phyloP scores from a whole-genome alignment of 2,888 invertebrate genomes.

The Colletes collaris region DNA sequence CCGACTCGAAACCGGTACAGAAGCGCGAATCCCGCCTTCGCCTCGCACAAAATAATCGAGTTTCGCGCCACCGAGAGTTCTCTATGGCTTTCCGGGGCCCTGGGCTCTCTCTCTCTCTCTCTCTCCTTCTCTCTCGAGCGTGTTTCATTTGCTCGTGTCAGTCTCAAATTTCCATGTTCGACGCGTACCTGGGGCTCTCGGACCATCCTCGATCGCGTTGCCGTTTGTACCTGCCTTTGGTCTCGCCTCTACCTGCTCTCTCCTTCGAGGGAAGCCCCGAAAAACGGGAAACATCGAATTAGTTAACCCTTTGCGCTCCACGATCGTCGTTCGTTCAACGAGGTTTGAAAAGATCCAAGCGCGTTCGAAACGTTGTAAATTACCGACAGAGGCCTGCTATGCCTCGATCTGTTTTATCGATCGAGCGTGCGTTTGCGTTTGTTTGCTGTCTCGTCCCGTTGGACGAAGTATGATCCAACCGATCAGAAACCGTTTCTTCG shows the following conservation, averaged over 20 bases:
- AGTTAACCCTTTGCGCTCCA: no score
- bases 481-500: no score
- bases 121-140: not conserved
- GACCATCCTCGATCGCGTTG: slow-evolving; percentile 1
- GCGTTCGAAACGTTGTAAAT: no score
- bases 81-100: slow-evolving; percentile 41
- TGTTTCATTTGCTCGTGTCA: slow-evolving; percentile 56
- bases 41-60: slow-evolving; percentile 58
- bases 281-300: not conserved
- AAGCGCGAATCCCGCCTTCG: slow-evolving; percentile 51
- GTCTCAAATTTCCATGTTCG: slow-evolving; percentile 58
- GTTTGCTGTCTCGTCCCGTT: no score
- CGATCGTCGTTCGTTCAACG: no score
- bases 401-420: no score
- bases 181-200: slow-evolving; percentile 35
- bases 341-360: no score
- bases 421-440: no score
- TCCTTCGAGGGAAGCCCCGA: not conserved
- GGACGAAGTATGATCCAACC: no score
- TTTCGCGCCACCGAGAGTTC: slow-evolving; percentile 47
- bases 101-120: no score
- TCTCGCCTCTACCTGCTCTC: slow-evolving; percentile 33
- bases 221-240: slow-evolving; percentile 1
- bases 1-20: slow-evolving; percentile 54
- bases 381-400: no score